phyloP scores from a whole-genome alignment of 2,888 invertebrate species.

The Phyllotreta striolata region DNA sequence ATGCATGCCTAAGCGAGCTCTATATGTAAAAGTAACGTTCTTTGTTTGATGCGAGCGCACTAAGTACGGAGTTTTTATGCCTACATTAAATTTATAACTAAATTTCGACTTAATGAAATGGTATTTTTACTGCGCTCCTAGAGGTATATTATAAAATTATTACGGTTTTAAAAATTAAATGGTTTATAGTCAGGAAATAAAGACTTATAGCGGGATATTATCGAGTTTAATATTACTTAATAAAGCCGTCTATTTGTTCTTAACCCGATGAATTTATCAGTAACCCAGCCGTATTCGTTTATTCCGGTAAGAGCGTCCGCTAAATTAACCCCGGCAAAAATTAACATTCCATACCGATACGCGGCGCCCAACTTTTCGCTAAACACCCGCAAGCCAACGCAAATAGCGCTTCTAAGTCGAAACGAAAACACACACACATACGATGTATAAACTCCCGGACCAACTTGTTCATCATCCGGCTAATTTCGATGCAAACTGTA shows the following conservation, averaged over 20 bases:
- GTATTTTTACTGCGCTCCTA: slow-evolving; percentile 2
- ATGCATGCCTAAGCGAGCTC: slow-evolving; percentile 17
- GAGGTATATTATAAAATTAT: slow-evolving; percentile 11
- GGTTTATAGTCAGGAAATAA: slow-evolving; percentile 17
- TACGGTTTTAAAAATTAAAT: slow-evolving; percentile 14
- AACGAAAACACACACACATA: slow-evolving; percentile 13
- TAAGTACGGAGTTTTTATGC: slow-evolving; percentile 10
- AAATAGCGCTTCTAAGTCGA: slow-evolving; percentile 25
- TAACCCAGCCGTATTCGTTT: too few species aligned
- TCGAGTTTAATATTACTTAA: slow-evolving; percentile 3
- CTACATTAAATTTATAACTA: slow-evolving; percentile 15
- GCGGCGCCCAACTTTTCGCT: not conserved
- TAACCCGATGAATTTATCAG: too few species aligned
- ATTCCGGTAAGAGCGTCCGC: too few species aligned
- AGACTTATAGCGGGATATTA: slow-evolving; percentile 3
- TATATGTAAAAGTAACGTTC: slow-evolving; percentile 16
- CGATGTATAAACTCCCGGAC: not conserved
- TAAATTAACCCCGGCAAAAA: too few species aligned
- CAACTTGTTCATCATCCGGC: slow-evolving; percentile 30
- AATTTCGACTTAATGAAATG: slow-evolving; percentile 12
- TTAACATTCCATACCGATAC: too few species aligned
- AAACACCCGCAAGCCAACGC: slow-evolving; percentile 9
- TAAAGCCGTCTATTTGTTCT: not conserved
- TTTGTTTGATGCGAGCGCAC: slow-evolving; percentile 10
- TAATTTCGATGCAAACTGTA: slow-evolving; percentile 33